Percentiles rank a stretch among this genome's conserved stretches.
Conservation (phyloP, 1,140 invertebrate genomes). For the Bombus balteatus region DNA sequence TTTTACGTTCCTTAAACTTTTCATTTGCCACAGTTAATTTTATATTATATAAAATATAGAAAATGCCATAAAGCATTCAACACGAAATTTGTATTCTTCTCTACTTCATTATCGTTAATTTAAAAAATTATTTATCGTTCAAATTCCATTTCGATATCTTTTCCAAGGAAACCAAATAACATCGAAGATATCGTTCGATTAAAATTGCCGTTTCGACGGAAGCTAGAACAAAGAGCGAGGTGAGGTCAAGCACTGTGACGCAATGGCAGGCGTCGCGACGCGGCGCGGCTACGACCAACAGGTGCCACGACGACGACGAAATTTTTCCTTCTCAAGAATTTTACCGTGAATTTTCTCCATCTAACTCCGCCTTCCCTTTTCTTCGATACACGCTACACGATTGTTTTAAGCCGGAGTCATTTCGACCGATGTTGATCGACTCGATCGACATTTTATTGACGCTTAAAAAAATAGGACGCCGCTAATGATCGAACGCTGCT, state of each 20-base stretch:
- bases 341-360: not conserved
- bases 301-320: constrained; percentile 28
- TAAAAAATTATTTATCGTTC: no score
- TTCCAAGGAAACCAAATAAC: not conserved
- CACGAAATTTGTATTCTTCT: no score
- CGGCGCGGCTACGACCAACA: constrained; percentile 28
- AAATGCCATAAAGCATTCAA: no score
- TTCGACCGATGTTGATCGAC: not conserved
- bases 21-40: no score
- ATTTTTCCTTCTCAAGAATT: constrained; percentile 12
- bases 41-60: no score
- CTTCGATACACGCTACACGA: not conserved
- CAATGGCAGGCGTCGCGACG: constrained; percentile 15
- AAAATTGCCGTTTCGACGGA: not conserved
- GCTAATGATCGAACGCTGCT: not conserved
- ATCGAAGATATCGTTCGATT: not conserved
- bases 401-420: not conserved
- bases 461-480: not conserved
- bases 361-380: no score
- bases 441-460: not conserved
- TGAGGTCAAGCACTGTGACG: constrained; percentile 7
- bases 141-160: no score
- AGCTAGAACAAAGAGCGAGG: no score
- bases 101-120: no score
- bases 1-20: no score